These are phyloP conservation scores for Lepidurus couesii DNA, from an alignment of 1,140 invertebrate genomes.

Conservation along the genomic window DNA sequence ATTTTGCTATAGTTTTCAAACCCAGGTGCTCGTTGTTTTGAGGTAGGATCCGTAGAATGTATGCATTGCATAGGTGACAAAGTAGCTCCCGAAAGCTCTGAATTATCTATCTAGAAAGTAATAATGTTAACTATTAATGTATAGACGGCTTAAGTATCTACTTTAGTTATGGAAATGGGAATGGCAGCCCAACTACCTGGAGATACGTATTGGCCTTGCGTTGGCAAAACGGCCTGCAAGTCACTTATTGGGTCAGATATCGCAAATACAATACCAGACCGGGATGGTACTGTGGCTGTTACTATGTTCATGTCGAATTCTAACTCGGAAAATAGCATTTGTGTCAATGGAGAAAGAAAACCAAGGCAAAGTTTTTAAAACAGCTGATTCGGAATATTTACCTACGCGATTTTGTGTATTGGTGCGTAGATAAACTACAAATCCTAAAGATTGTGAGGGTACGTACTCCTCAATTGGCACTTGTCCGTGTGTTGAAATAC, in stretches of 20 bases:
- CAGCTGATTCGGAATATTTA: neutral
- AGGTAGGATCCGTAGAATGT: neutral
- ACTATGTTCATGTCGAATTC: constrained; percentile 24
- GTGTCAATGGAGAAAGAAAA: neutral
- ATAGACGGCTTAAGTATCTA: neutral
- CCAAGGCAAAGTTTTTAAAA: neutral
- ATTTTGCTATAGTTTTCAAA: constrained; percentile 28
- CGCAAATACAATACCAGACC: constrained; percentile 23
- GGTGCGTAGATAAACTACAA: constrained; percentile 28
- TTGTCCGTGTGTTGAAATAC: constrained; percentile 27
- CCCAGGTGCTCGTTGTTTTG: constrained; percentile 10
- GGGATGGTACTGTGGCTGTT: constrained; percentile 24
- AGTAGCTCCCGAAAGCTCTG: neutral
- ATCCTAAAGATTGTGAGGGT: constrained; percentile 27
- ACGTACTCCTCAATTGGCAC: constrained; percentile 12
- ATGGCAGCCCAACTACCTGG: constrained; percentile 31
- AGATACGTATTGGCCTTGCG: constrained; percentile 19
- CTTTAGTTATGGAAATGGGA: constrained; percentile 26
- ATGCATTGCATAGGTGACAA: constrained; percentile 28
- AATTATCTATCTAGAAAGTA: constrained; percentile 29
- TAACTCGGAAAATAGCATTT: neutral
- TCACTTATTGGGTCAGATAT: constrained; percentile 25
- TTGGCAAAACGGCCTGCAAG: constrained; percentile 9
- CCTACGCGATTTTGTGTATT: constrained; percentile 30
- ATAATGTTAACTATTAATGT: too few species aligned